phyloP scores from a whole-genome alignment of 2,797 vertebrate species.

The Psittacula echo region DNA sequence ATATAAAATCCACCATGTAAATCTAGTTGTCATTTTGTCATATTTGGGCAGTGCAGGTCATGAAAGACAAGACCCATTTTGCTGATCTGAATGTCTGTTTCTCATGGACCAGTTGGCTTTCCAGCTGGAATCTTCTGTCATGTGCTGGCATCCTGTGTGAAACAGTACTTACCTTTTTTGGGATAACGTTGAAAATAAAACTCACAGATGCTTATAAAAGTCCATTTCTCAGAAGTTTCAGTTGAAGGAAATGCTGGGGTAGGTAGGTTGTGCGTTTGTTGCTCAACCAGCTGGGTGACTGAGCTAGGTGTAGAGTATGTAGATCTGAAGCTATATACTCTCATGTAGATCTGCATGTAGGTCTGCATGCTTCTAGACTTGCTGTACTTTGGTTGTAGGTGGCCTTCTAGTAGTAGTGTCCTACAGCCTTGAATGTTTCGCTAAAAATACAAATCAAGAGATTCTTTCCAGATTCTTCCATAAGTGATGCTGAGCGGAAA shows the following conservation, averaged over 20 bases:
- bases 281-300: background rate
- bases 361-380: background rate
- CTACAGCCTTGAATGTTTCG: accelerated
- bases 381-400: background rate
- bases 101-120: background rate
- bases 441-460: background rate
- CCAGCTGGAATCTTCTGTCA: background rate
- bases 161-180: background rate
- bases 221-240: background rate
- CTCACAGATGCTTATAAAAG: background rate
- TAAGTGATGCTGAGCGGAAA: background rate
- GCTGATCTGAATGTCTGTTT: background rate
- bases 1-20: background rate
- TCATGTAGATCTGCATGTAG: background rate
- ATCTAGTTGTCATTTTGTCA: background rate
- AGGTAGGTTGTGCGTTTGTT: background rate
- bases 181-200: background rate
- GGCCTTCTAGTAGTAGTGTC: too few species aligned
- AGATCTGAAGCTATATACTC: background rate
- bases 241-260: background rate
- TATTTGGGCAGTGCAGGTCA: background rate
- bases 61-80: background rate
- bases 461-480: background rate
- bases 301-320: background rate
- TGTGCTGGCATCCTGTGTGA: background rate